Conservation (phyloP, 2,113 vertebrate species). For the Hylia prasina region DNA sequence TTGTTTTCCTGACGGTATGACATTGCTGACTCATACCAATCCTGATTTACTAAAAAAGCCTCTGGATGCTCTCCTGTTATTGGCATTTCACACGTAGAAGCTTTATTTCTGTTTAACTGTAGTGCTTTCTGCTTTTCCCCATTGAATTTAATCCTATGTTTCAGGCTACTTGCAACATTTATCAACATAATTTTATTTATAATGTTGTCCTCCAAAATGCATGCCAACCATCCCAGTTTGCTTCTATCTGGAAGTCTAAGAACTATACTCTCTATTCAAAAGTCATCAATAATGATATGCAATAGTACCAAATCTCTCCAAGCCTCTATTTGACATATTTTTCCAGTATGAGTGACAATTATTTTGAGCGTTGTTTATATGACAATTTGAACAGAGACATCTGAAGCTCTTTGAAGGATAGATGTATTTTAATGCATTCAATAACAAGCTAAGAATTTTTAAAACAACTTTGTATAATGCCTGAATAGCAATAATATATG, state of each 20-base stretch:
- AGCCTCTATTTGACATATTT: neutral
- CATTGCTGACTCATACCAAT: conserved; percentile 8
- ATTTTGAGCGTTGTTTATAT: neutral
- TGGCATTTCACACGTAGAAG: neutral
- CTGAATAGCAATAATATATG: neutral
- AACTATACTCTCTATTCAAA: neutral
- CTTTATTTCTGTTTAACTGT: neutral
- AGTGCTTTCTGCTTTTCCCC: neutral
- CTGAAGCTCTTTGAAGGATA: neutral
- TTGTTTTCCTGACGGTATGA: conserved; percentile 24
- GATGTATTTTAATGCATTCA: neutral
- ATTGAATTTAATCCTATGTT: neutral
- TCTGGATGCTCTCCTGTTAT: neutral
- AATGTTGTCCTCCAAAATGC: neutral
- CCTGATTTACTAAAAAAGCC: neutral
- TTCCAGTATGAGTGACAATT: neutral
- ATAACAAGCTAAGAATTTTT: neutral
- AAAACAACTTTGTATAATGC: neutral
- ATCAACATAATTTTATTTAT: neutral
- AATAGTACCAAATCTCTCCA: neutral
- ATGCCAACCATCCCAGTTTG: neutral
- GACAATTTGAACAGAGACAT: neutral
- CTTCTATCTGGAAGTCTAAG: neutral
- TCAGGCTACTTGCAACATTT: neutral
- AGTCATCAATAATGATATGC: neutral